Evolutionary conservation across 2,797 vertebrate genomes (phyloP).

Genomic region (Sebastes oblongus): DNA sequence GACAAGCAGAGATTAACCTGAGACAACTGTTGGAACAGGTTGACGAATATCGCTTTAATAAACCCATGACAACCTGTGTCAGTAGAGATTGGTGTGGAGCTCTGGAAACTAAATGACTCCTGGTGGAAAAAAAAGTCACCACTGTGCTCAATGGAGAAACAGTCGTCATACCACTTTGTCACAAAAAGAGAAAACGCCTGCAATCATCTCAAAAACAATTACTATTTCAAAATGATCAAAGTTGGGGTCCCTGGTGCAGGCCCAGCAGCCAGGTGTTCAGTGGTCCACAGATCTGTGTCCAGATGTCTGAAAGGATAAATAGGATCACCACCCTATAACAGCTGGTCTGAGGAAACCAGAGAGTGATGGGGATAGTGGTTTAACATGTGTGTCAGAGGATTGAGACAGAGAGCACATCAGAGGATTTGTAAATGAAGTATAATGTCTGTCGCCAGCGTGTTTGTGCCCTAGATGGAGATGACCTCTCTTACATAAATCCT

Average conservation of each 20-base stretch:
- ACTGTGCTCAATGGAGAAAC: background rate
- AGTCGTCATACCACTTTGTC: background rate
- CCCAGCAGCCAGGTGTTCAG: background rate
- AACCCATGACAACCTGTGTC: background rate
- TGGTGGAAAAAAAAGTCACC: background rate
- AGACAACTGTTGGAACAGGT: background rate
- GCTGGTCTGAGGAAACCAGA: background rate
- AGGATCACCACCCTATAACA: background rate
- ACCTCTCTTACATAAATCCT: background rate
- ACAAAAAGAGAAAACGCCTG: background rate
- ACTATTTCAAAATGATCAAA: background rate
- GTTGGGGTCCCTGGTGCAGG: too few relatives aligned
- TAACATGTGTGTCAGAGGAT: slow-evolving; percentile 28
- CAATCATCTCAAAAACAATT: background rate
- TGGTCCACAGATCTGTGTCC: background rate
- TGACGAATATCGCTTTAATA: background rate
- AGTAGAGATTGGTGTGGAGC: background rate
- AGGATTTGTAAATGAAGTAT: slow-evolving; percentile 1
- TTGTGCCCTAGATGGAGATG: background rate
- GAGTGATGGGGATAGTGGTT: background rate
- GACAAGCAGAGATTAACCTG: background rate
- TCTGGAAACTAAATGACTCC: background rate
- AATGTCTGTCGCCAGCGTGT: background rate
- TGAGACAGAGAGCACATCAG: slow-evolving; percentile 22
- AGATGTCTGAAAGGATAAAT: slow-evolving; percentile 26